A percentile compares a stretch with the other conserved stretches of the same genome.
These are phyloP conservation scores for Phoxinus dragarum DNA, from an alignment of 2,797 vertebrate genomes.

Conservation along the genomic window DNA sequence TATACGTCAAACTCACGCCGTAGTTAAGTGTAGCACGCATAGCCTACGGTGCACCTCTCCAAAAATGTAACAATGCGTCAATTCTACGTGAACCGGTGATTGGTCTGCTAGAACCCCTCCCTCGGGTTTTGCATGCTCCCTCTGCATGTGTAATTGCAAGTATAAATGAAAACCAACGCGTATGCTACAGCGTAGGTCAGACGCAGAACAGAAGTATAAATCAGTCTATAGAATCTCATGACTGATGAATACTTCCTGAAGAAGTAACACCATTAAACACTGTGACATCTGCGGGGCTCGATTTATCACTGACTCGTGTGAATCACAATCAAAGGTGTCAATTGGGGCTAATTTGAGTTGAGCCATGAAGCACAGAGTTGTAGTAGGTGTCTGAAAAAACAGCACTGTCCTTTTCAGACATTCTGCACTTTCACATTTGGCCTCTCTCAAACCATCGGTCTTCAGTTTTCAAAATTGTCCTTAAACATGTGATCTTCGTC, in stretches of 20 bases:
- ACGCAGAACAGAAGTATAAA: no score
- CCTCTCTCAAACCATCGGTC: background rate
- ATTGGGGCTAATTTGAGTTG: slow-evolving; percentile 11
- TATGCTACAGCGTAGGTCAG: no score
- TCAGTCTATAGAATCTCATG: background rate
- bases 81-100: no score
- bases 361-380: background rate
- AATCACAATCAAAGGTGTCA: slow-evolving; percentile 5
- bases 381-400: background rate
- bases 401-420: background rate
- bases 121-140: no score
- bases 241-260: background rate
- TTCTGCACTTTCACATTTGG: slow-evolving; percentile 1
- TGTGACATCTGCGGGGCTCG: background rate
- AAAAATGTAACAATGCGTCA: no score
- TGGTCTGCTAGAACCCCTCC: no score
- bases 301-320: slow-evolving; percentile 12
- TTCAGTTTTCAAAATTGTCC: background rate
- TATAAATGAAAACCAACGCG: no score
- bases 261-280: background rate
- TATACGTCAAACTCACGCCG: no score
- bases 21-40: no score
- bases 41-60: no score
- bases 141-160: no score
- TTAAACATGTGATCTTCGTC: background rate